A percentile compares a stretch with the other conserved stretches of the same genome.
These are phyloP conservation scores for Nyctibius grandis DNA, from an alignment of 2,797 vertebrate genomes.

Conservation along the genomic window DNA sequence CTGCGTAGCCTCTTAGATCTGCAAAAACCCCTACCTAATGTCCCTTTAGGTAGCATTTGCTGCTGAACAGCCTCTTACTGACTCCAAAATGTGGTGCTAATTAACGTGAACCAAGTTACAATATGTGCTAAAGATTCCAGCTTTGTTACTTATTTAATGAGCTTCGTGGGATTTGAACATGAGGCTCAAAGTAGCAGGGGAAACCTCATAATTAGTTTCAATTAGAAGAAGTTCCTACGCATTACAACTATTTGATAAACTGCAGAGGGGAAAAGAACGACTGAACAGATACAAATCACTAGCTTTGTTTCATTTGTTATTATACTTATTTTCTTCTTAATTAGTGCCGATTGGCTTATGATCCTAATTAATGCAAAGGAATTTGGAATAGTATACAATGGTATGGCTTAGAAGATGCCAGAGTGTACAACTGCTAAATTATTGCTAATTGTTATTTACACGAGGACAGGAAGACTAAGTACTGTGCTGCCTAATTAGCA, in stretches of 20 bases:
- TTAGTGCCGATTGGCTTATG: constrained; percentile 79
- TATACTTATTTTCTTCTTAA: constrained; percentile 79
- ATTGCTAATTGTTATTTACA: constrained; percentile 83
- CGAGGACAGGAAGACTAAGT: constrained; percentile 75
- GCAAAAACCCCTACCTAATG: constrained; percentile 15
- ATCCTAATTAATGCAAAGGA: constrained; percentile 79
- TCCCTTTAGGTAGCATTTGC: constrained; percentile 41
- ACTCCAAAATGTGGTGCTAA: constrained; percentile 68
- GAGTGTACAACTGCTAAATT: constrained; percentile 78
- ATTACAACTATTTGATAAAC: constrained; percentile 76
- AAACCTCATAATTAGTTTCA: constrained; percentile 82
- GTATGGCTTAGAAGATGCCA: constrained; percentile 77
- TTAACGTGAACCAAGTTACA: constrained; percentile 75
- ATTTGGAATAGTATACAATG: constrained; percentile 79
- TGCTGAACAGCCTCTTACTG: constrained; percentile 58
- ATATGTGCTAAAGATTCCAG: constrained; percentile 76
- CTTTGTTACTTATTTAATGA: constrained; percentile 81
- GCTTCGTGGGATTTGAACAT: constrained; percentile 78
- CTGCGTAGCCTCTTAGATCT: background rate
- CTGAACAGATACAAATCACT: constrained; percentile 79
- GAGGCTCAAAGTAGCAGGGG: constrained; percentile 75
- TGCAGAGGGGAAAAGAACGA: constrained; percentile 67
- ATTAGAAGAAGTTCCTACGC: constrained; percentile 76
- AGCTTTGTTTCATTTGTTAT: constrained; percentile 76
- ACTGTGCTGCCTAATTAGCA: constrained; percentile 75